Conservation (phyloP, 2,888 invertebrate species). For the Blastobasis adustella region DNA sequence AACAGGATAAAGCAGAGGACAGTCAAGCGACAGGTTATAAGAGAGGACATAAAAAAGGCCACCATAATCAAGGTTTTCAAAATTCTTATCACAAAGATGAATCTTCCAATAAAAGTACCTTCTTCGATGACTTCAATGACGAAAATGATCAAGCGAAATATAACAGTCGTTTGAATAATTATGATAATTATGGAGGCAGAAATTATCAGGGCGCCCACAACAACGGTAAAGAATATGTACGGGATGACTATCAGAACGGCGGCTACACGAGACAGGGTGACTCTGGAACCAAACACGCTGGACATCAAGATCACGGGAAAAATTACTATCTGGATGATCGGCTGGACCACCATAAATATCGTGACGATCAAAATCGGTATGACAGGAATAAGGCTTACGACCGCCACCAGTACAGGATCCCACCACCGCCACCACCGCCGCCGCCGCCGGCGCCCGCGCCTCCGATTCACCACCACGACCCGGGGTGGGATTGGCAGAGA, state of each 20-base stretch:
- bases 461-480: slow-evolving; percentile 26
- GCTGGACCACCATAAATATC: slow-evolving; percentile 55
- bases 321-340: slow-evolving; percentile 64
- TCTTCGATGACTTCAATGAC: slow-evolving; percentile 77
- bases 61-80: slow-evolving; percentile 80
- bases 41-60: slow-evolving; percentile 78
- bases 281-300: slow-evolving; percentile 50
- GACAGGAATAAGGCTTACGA: slow-evolving; percentile 52
- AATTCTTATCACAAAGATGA: slow-evolving; percentile 83
- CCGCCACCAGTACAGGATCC: slow-evolving; percentile 41
- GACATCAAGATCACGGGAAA: slow-evolving; percentile 57
- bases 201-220: slow-evolving; percentile 59
- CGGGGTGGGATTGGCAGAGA: slow-evolving; percentile 49
- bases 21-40: slow-evolving; percentile 55
- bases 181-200: slow-evolving; percentile 57
- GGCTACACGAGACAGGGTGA: slow-evolving; percentile 58
- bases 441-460: slow-evolving; percentile 10
- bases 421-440: slow-evolving; percentile 20
- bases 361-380: slow-evolving; percentile 49
- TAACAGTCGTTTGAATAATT: slow-evolving; percentile 52
- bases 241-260: slow-evolving; percentile 53
- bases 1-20: slow-evolving; percentile 62
- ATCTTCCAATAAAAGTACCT: slow-evolving; percentile 80
- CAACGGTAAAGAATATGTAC: slow-evolving; percentile 53
- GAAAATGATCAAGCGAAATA: slow-evolving; percentile 63